These are phyloP conservation scores for Syndactyla subalaris DNA, from an alignment of 2,797 vertebrate species.

Conservation along the genomic window DNA sequence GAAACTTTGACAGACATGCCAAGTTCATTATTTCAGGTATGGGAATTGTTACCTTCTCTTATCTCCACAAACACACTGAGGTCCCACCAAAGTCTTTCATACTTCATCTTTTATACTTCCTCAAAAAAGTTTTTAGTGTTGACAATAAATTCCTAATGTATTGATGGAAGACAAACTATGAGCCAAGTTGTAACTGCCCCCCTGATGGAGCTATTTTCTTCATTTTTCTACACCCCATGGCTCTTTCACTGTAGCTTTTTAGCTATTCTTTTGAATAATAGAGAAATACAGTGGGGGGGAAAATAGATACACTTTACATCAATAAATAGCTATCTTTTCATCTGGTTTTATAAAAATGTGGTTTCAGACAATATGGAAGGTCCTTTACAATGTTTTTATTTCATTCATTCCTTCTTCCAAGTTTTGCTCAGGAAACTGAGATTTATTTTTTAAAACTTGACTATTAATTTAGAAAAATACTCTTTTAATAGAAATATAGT, in stretches of 20 bases:
- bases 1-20: background rate
- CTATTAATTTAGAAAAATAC: background rate
- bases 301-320: background rate
- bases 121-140: background rate
- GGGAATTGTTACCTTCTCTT: background rate
- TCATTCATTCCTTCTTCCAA: background rate
- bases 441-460: background rate
- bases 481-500: background rate
- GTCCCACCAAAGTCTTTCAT: background rate
- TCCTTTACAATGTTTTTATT: background rate
- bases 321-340: background rate
- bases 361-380: background rate
- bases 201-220: background rate
- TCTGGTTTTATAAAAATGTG: background rate
- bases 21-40: background rate
- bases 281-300: background rate
- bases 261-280: background rate
- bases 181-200: background rate
- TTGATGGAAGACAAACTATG: background rate
- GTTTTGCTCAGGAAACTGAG: background rate
- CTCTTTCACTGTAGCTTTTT: background rate
- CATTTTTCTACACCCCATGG: background rate
- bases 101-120: background rate
- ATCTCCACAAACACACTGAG: background rate
- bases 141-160: background rate